These are phyloP conservation scores for Symphodus melops DNA, from an alignment of 2,113 vertebrate species.

Conservation along the genomic window DNA sequence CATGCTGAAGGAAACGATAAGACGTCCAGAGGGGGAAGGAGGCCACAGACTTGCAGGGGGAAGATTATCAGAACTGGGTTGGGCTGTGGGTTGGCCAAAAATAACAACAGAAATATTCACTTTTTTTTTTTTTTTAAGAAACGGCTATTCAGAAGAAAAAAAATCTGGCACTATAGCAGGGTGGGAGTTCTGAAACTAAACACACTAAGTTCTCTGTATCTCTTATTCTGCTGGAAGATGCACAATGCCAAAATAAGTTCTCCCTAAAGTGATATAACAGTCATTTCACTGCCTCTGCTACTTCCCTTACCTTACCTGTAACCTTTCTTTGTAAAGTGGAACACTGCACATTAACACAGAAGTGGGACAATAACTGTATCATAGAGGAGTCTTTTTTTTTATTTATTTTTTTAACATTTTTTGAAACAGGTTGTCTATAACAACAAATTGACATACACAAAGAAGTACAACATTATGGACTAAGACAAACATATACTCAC, in stretches of 20 bases:
- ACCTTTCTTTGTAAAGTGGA: background rate
- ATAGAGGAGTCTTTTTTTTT: too few relatives aligned
- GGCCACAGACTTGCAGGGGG: constrained; percentile 39
- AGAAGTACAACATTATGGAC: too few relatives aligned
- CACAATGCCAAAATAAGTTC: background rate
- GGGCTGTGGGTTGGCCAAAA: constrained; percentile 46
- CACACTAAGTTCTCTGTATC: background rate
- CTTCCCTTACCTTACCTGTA: constrained; percentile 7
- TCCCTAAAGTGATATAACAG: background rate
- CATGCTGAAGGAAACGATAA: constrained; percentile 54
- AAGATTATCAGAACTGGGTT: constrained; percentile 47
- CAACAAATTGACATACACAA: too few relatives aligned
- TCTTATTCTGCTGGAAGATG: background rate
- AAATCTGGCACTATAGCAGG: background rate
- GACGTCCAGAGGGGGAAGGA: constrained; percentile 30
- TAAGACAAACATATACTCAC: too few relatives aligned
- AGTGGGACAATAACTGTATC: background rate
- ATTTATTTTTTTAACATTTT: too few relatives aligned
- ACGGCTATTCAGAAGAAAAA: constrained; percentile 27
- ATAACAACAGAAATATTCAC: constrained; percentile 48
- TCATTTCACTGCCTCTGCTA: background rate
- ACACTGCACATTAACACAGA: constrained; percentile 1
- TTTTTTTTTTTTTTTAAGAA: constrained; percentile 22
- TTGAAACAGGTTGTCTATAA: too few relatives aligned
- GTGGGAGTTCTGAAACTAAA: background rate